These are phyloP conservation scores for Psilopogon haemacephalus DNA, from an alignment of 2,113 vertebrate species.

Conservation along the genomic window DNA sequence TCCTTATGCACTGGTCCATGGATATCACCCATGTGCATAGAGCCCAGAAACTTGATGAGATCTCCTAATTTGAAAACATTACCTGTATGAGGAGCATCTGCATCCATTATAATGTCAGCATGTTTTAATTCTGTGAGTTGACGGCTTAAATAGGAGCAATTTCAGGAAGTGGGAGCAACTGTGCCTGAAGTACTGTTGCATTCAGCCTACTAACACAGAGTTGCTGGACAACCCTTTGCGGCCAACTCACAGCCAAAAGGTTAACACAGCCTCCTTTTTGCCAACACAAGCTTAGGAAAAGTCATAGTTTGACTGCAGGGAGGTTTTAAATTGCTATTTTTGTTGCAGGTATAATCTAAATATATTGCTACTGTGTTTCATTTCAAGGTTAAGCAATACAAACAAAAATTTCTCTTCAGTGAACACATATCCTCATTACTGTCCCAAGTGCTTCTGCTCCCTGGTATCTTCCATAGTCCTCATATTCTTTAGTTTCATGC, in stretches of 20 bases:
- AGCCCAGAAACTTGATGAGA: background rate
- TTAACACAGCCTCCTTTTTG: background rate
- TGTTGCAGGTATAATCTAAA: background rate
- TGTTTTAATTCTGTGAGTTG: background rate
- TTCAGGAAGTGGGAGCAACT: fast-evolving
- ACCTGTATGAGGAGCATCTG: background rate
- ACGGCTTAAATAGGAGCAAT: background rate
- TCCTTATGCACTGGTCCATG: fast-evolving
- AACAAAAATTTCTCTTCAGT: background rate
- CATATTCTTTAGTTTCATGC: background rate
- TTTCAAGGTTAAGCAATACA: background rate
- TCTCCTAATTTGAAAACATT: background rate
- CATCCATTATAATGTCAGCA: background rate
- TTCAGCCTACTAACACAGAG: background rate
- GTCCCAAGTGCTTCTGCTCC: background rate
- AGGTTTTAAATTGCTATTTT: background rate
- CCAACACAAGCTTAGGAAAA: background rate
- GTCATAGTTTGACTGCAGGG: background rate
- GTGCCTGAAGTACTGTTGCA: background rate
- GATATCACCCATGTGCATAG: background rate
- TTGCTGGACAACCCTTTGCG: background rate
- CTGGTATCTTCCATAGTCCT: fast-evolving
- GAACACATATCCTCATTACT: background rate
- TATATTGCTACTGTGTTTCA: background rate
- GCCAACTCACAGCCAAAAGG: background rate